Evolutionary conservation across 2,888 invertebrate species (phyloP).

Genomic region (Frankliniella fusca): DNA sequence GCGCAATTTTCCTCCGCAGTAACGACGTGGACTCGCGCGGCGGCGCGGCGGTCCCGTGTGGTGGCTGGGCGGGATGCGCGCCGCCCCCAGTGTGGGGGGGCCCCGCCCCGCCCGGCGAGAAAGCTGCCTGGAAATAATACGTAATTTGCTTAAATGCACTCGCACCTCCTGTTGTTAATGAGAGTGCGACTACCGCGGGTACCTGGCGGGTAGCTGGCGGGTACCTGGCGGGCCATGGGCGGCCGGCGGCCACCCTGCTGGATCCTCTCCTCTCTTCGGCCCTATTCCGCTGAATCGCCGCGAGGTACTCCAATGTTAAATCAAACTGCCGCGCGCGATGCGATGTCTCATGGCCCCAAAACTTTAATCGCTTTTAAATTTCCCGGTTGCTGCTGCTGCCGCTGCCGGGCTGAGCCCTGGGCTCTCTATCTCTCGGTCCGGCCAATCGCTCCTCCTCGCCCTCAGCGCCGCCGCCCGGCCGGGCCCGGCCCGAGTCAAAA

Average conservation of each 20-base stretch:
- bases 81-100: not conserved
- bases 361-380: slow-evolving; percentile 6
- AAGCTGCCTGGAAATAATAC: not conserved
- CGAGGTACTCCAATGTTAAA: not conserved
- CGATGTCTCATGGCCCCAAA: not conserved
- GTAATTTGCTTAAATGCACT: not conserved
- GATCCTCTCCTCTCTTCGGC: not conserved
- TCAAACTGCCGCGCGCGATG: not conserved
- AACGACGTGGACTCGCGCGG: not conserved
- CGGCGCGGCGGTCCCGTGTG: not conserved
- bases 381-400: not conserved
- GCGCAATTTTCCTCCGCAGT: not conserved
- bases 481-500: too few relatives aligned
- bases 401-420: too few relatives aligned
- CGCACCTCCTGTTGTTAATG: not conserved
- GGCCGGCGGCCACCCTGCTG: not conserved
- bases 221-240: not conserved
- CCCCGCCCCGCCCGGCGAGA: not conserved
- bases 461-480: too few relatives aligned
- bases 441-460: too few relatives aligned
- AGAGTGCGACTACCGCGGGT: too few relatives aligned
- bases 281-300: not conserved
- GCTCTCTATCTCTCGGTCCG: too few relatives aligned
- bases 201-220: too few relatives aligned
- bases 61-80: not conserved